These are phyloP conservation scores for Furcula furcula DNA, from an alignment of 2,888 invertebrate genomes.

Conservation along the genomic window DNA sequence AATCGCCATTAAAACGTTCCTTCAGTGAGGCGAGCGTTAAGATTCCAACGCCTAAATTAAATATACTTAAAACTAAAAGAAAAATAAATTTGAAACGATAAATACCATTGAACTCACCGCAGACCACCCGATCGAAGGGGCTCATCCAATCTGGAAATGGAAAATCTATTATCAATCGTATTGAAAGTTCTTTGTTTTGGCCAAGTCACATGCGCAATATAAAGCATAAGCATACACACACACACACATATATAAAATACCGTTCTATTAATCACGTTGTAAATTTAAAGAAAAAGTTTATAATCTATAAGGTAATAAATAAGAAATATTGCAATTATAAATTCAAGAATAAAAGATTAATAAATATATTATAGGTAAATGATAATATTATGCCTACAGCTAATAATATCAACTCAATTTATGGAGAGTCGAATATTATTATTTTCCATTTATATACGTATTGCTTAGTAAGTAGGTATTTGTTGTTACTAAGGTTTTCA, in stretches of 20 bases:
- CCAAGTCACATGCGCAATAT: constrained; percentile 58
- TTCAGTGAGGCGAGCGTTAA: constrained; percentile 34
- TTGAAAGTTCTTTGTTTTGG: constrained; percentile 72
- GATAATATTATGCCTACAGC: no score
- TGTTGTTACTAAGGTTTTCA: no score
- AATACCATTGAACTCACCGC: constrained; percentile 95
- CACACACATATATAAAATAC: constrained; percentile 8
- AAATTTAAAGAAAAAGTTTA: no score
- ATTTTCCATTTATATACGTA: no score
- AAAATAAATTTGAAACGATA: constrained; percentile 83
- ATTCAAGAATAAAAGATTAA: no score
- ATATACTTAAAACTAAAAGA: constrained; percentile 78
- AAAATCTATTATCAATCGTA: constrained; percentile 83
- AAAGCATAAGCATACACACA: constrained; percentile 9
- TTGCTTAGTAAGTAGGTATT: not conserved
- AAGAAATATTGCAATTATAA: no score
- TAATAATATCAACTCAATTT: no score
- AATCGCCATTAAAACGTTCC: constrained; percentile 20
- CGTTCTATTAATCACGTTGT: no score
- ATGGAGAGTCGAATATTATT: no score
- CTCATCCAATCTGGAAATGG: constrained; percentile 96
- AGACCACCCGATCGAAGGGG: constrained; percentile 96
- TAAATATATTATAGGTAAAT: no score
- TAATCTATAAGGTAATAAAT: no score
- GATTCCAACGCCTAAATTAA: constrained; percentile 40